A percentile compares a stretch with the other conserved stretches of the same genome.
Evolutionary conservation across 2,113 vertebrate species (phyloP).

Genomic region (Lophura nycthemera): DNA sequence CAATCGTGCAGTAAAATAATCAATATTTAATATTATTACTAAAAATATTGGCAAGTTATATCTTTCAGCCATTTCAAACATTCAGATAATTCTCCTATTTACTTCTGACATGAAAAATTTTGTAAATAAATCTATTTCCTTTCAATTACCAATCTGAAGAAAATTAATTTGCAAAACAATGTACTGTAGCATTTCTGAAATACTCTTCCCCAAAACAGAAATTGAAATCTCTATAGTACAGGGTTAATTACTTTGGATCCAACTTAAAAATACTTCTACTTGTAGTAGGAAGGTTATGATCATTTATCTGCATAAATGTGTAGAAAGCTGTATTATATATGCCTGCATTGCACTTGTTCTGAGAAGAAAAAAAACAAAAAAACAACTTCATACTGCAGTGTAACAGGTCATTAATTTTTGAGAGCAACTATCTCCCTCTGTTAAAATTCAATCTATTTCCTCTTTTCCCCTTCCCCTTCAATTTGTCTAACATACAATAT

Average conservation of each 20-base stretch:
- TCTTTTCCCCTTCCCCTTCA: background rate
- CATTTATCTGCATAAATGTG: background rate
- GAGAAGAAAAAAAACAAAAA: background rate
- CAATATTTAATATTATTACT: constrained; percentile 63
- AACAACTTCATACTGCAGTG: background rate
- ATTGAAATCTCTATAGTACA: background rate
- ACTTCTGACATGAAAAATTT: background rate
- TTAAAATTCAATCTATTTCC: background rate
- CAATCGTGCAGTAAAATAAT: constrained; percentile 51
- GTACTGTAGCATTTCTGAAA: background rate
- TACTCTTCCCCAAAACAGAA: background rate
- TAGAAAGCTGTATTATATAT: background rate
- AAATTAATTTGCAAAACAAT: background rate
- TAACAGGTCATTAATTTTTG: background rate
- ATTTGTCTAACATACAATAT: background rate
- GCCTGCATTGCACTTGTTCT: background rate
- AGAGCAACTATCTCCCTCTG: background rate
- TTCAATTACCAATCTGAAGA: background rate
- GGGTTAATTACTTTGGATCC: background rate
- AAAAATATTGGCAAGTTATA: background rate
- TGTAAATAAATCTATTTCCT: background rate
- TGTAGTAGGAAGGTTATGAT: background rate
- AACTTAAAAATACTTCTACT: background rate
- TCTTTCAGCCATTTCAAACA: background rate
- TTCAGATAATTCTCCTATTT: constrained; percentile 5